phyloP scores from a whole-genome alignment of 2,113 vertebrate species.

The Sciurus niger region DNA sequence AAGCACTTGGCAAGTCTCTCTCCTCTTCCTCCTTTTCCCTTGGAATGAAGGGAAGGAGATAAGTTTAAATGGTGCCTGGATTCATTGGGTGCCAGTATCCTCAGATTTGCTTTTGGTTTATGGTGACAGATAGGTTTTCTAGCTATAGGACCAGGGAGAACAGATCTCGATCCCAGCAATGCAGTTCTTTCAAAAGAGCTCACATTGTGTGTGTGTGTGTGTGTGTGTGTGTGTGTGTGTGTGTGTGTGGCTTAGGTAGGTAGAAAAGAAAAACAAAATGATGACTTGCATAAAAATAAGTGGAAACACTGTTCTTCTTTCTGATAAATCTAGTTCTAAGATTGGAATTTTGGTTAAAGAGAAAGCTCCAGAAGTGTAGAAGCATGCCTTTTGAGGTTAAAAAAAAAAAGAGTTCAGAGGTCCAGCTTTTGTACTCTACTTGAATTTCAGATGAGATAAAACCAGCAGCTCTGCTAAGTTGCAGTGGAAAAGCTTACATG shows the following conservation, averaged over 20 bases:
- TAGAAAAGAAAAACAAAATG: background rate
- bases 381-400: constrained; percentile 48
- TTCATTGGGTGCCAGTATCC: background rate
- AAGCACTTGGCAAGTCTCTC: background rate
- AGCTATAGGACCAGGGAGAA: background rate
- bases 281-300: constrained; percentile 27
- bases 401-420: constrained; percentile 55
- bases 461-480: constrained; percentile 77
- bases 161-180: background rate
- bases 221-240: no score
- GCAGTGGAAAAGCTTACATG: constrained; percentile 84
- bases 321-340: constrained; percentile 43
- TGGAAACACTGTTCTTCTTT: constrained; percentile 19
- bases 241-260: background rate
- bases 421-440: constrained; percentile 69
- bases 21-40: background rate
- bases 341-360: constrained; percentile 6
- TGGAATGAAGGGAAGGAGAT: background rate
- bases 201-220: background rate
- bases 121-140: background rate
- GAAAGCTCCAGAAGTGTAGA: constrained; percentile 22
- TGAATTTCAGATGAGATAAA: constrained; percentile 87
- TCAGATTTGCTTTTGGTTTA: background rate
- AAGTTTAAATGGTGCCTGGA: background rate
- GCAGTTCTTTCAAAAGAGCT: background rate